These are phyloP conservation scores for Tenualosa thibaudeaui DNA, from an alignment of 2,797 vertebrate species.

Conservation along the genomic window DNA sequence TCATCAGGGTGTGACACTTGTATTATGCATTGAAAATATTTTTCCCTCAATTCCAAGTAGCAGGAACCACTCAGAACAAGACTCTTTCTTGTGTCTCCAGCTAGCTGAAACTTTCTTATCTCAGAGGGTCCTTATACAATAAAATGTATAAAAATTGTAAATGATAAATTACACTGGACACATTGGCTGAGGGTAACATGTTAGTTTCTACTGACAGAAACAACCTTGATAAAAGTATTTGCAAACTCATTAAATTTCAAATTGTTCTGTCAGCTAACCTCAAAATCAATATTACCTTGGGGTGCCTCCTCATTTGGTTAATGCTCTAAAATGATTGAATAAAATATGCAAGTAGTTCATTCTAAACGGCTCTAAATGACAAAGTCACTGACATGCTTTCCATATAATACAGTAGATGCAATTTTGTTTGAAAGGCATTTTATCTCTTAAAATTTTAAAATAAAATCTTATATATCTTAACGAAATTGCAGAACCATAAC, in stretches of 20 bases:
- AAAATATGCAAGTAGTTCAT: no score
- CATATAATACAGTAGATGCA: neutral
- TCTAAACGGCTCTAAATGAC: neutral
- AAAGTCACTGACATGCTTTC: neutral
- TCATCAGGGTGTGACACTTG: slow-evolving; percentile 47
- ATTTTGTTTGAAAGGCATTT: neutral
- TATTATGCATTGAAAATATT: slow-evolving; percentile 52
- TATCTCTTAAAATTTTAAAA: no score
- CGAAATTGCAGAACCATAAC: no score
- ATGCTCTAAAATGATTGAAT: neutral
- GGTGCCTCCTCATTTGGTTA: neutral
- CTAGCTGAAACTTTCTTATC: neutral
- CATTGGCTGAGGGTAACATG: neutral
- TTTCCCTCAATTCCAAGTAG: neutral
- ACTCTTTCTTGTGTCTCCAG: neutral
- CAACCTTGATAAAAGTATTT: neutral
- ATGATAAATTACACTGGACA: slow-evolving; percentile 1
- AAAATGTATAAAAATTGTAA: neutral
- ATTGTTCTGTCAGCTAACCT: neutral
- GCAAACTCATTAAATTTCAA: neutral
- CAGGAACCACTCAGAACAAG: neutral
- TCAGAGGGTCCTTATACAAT: neutral
- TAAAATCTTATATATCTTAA: no score
- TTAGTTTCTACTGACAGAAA: neutral
- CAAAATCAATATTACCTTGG: neutral